Base-by-base conservation (phyloP, 92 coral and sea anemone species). In the Parazoanthus swiftii region DNA sequence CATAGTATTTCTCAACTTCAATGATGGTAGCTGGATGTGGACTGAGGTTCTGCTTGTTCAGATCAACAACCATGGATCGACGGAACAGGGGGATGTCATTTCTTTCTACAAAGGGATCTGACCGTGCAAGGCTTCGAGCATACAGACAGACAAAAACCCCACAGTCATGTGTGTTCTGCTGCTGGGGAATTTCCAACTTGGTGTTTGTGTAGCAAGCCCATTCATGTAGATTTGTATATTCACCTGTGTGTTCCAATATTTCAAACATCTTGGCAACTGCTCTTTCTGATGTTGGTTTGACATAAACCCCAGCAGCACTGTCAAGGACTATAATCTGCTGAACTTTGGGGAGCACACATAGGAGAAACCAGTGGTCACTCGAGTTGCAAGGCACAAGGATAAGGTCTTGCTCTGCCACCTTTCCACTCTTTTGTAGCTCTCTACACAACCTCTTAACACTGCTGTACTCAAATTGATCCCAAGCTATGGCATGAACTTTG, bases 391-490 rank as follows among this genome's bases (percentile, higher is more conserved):
- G 90, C 36, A 89, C 85, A 76, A 92, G 67, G 67, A 89, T 86
- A 26, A 86, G 67, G n/a, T 70, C 76, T 23, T 38, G 79, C 65
- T 86, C 68, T 4, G 36, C 90, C 63, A 92, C 85, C 48, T 25
- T 48, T 46, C 81, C 85, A 81, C 66, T 70, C 81, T 88, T 65
- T 86, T 51, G 70, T 75, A 81, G 85, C 56, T 81, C 87, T 35
- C 20, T 36, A 74, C 80, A 72, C 85, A 89, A 74, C 81, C 63
- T 74, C 74, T 79, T 86, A 29, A 51, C 74, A 72, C 79, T 21
- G 25, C 76, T 6, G 21, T 78, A 86, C 77, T 92, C 94, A 89
- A 92, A 92, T 74, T 59, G 50, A 76, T 89, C 92, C 92, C 92
- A 92, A 18, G 38, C 71, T 5, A 89, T 35, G 25, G 70, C 84